A percentile compares a stretch with the other conserved stretches of the same genome.
phyloP scores from a whole-genome alignment of 2,797 vertebrate genomes.

The Pitangus sulphuratus region DNA sequence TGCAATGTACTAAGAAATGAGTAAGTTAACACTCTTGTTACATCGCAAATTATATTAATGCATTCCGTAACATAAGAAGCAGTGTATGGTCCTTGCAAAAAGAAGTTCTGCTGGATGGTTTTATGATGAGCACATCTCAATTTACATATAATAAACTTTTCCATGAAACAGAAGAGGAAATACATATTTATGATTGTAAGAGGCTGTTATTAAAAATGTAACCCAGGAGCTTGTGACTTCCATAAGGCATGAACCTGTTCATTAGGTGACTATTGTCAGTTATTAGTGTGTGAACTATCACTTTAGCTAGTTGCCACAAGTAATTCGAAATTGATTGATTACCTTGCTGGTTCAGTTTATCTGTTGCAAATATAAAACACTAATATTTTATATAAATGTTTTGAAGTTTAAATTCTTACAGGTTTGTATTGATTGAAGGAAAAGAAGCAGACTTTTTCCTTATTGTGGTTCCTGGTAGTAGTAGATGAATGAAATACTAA shows the following conservation, averaged over 20 bases:
- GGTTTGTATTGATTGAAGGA: constrained; percentile 49
- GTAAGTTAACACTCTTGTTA: not conserved
- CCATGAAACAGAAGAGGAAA: not conserved
- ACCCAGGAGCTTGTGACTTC: not conserved
- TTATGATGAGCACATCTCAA: not conserved
- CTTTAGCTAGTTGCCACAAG: constrained; percentile 54
- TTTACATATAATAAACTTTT: not conserved
- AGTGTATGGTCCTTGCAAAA: not conserved
- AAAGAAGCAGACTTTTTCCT: constrained; percentile 2
- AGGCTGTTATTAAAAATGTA: constrained; percentile 28
- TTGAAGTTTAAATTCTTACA: constrained; percentile 44
- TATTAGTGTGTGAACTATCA: constrained; percentile 16
- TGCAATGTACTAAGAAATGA: not conserved
- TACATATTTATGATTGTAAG: constrained; percentile 10
- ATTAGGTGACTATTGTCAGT: constrained; percentile 35
- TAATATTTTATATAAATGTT: constrained; percentile 70
- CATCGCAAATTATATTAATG: not conserved
- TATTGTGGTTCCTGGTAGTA: constrained; percentile 28
- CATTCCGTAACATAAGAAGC: not conserved
- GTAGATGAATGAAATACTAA: not conserved
- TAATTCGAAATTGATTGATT: constrained; percentile 70
- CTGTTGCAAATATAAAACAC: constrained; percentile 57
- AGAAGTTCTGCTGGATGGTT: not conserved
- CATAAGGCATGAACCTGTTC: not conserved
- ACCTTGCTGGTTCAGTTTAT: constrained; percentile 59